Evolutionary conservation across 2,113 vertebrate genomes (phyloP).

Genomic region (Ochotona curzoniae): DNA sequence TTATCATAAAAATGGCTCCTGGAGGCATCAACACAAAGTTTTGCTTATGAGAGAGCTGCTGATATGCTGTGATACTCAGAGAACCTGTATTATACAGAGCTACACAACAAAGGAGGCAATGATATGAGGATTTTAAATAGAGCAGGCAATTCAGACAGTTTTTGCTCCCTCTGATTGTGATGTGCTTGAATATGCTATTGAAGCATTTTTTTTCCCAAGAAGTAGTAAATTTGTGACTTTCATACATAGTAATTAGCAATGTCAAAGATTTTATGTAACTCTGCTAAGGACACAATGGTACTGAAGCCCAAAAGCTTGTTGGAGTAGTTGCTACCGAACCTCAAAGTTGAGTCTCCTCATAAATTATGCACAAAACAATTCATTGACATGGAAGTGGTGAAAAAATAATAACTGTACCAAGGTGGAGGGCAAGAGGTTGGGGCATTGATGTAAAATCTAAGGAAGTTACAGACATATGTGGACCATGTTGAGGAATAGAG

Average conservation of each 20-base stretch:
- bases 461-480: too few relatives aligned
- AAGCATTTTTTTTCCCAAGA: neutral
- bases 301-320: too few relatives aligned
- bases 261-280: neutral
- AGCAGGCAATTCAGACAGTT: neutral
- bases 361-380: too few relatives aligned
- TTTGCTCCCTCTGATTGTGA: neutral
- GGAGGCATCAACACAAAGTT: neutral
- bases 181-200: neutral
- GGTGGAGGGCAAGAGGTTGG: too few relatives aligned
- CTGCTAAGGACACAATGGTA: neutral
- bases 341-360: too few relatives aligned
- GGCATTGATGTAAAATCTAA: too few relatives aligned
- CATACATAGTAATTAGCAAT: neutral
- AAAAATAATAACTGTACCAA: too few relatives aligned
- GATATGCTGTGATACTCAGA: neutral
- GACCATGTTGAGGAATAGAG: too few relatives aligned
- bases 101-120: neutral
- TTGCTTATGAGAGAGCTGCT: neutral
- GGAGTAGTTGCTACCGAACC: too few relatives aligned
- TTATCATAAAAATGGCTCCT: neutral
- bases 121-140: neutral
- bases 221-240: neutral
- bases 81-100: neutral
- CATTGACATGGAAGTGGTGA: too few relatives aligned